phyloP scores from a whole-genome alignment of 2,113 vertebrate species.

The Ptyas mucosa region DNA sequence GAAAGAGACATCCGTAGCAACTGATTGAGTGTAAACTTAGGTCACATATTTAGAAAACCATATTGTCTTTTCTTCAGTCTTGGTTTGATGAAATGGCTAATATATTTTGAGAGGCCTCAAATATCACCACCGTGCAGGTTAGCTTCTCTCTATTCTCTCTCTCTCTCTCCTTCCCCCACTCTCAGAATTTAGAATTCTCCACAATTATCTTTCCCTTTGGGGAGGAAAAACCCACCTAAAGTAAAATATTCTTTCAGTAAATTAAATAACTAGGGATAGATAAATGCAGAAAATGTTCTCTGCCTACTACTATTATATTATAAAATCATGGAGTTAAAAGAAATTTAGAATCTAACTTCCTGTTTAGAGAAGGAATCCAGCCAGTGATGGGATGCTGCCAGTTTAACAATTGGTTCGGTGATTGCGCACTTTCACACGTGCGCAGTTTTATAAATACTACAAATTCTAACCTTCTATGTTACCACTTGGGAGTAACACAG shows the following conservation, averaged over 20 bases:
- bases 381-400: too few relatives aligned
- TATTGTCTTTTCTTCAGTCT: constrained; percentile 35
- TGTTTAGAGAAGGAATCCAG: neutral
- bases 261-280: neutral
- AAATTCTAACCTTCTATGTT: too few relatives aligned
- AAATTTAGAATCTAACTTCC: neutral
- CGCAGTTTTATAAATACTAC: too few relatives aligned
- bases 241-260: neutral
- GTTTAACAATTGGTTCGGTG: too few relatives aligned
- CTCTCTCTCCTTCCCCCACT: too few relatives aligned
- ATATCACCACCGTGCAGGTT: constrained; percentile 5
- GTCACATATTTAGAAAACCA: constrained; percentile 31
- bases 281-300: neutral
- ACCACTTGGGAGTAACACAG: too few relatives aligned
- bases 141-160: neutral
- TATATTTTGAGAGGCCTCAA: constrained; percentile 34
- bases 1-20: neutral
- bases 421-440: too few relatives aligned
- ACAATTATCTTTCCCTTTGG: neutral
- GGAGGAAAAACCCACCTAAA: neutral
- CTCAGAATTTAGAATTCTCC: neutral
- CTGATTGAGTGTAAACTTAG: neutral
- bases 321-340: neutral
- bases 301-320: neutral
- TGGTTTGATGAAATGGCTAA: constrained; percentile 11